These are phyloP conservation scores for Campylomormyrus numenius DNA, from an alignment of 2,113 vertebrate species.

Conservation along the genomic window DNA sequence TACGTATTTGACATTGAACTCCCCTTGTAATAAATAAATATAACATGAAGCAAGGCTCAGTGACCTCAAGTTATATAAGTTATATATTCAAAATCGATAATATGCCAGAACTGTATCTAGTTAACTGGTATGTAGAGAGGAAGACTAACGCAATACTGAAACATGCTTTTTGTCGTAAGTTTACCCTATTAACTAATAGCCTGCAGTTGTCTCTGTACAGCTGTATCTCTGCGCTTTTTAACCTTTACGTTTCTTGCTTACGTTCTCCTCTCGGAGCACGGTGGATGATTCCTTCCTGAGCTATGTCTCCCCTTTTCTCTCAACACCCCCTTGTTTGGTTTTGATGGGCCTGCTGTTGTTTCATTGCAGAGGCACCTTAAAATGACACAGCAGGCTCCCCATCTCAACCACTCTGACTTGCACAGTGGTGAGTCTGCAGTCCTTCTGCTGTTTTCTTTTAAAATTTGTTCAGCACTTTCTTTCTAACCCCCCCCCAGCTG, in stretches of 20 bases:
- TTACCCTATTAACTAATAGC: background rate
- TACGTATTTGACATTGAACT: background rate
- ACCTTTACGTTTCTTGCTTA: background rate
- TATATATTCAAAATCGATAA: background rate
- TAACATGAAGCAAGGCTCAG: background rate
- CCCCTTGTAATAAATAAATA: background rate
- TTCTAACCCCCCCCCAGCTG: background rate
- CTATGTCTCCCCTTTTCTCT: background rate
- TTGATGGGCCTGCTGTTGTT: constrained; percentile 56
- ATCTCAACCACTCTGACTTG: constrained; percentile 64
- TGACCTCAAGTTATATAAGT: background rate
- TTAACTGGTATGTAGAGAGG: background rate
- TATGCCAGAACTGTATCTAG: background rate
- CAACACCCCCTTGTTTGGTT: background rate
- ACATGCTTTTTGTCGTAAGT: background rate
- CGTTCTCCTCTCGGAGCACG: background rate
- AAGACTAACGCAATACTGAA: background rate
- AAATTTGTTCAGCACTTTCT: background rate
- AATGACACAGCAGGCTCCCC: constrained; percentile 59
- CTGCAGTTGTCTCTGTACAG: background rate
- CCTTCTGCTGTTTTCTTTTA: constrained; percentile 25
- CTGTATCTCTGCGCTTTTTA: background rate
- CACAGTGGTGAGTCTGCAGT: constrained; percentile 68
- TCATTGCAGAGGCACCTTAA: constrained; percentile 71
- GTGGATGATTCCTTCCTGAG: constrained; percentile 25